Evolutionary conservation across 1,140 invertebrate genomes (phyloP).

Genomic region (Drosophila lacertosa): DNA sequence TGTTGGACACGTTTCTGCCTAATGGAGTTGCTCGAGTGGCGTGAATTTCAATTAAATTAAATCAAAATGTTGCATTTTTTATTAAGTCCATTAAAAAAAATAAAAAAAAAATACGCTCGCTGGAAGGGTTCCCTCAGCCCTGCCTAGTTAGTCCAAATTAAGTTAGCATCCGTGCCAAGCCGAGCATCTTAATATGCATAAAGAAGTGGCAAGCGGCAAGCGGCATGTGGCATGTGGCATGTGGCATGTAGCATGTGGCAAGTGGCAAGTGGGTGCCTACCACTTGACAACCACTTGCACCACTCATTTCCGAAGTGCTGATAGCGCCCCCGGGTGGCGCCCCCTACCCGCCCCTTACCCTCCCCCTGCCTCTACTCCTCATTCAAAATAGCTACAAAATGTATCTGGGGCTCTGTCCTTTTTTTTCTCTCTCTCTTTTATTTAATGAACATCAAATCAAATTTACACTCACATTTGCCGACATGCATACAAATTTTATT

Average conservation of each 20-base stretch:
- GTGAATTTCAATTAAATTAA: slow-evolving; percentile 83
- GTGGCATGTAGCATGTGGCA: too few relatives aligned
- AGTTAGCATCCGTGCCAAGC: slow-evolving; percentile 52
- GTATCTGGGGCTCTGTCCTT: slow-evolving; percentile 21
- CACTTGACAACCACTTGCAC: slow-evolving; percentile 44
- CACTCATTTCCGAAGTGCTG: slow-evolving; percentile 27
- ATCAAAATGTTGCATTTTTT: slow-evolving; percentile 83
- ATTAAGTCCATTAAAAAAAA: slow-evolving; percentile 75
- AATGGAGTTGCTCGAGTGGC: slow-evolving; percentile 82
- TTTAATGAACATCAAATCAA: slow-evolving; percentile 49
- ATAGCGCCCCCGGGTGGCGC: slow-evolving; percentile 27
- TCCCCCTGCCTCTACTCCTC: too few relatives aligned
- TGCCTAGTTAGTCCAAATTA: slow-evolving; percentile 67
- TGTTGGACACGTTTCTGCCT: slow-evolving; percentile 79
- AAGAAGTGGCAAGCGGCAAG: slow-evolving; percentile 70
- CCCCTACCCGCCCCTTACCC: neutral
- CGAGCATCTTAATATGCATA: slow-evolving; percentile 69
- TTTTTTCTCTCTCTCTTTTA: slow-evolving; percentile 2
- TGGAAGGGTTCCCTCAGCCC: slow-evolving; percentile 41
- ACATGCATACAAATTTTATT: slow-evolving; percentile 32
- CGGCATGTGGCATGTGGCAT: too few relatives aligned
- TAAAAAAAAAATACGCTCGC: slow-evolving; percentile 50
- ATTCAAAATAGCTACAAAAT: slow-evolving; percentile 25
- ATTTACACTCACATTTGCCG: slow-evolving; percentile 34
- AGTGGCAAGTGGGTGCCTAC: slow-evolving; percentile 40